Conservation (phyloP, 2,113 vertebrate genomes). For the Pholis gunnellus region DNA sequence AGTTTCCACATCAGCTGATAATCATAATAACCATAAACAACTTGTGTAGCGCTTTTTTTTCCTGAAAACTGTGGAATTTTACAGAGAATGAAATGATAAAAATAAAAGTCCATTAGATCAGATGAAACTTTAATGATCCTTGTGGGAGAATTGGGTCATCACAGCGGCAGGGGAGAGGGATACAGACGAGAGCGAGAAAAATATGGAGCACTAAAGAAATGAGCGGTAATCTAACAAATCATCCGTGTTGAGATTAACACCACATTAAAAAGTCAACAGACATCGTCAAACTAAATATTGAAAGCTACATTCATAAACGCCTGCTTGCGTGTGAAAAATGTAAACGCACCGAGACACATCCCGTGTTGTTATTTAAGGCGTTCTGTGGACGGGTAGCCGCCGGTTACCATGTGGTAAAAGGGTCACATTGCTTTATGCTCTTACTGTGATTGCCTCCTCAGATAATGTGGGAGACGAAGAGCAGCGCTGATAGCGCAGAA, state of each 20-base stretch:
- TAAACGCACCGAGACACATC: background rate
- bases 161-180: constrained; percentile 26
- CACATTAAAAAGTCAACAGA: constrained; percentile 18
- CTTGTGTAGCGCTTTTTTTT: constrained; percentile 18
- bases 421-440: constrained; percentile 43
- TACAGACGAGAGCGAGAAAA: constrained; percentile 25
- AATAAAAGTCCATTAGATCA: constrained; percentile 44
- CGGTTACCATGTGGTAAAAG: constrained; percentile 34
- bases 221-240: constrained; percentile 14
- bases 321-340: background rate
- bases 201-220: constrained; percentile 19
- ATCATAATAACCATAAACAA: constrained; percentile 5
- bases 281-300: background rate
- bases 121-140: constrained; percentile 58
- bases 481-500: constrained; percentile 44
- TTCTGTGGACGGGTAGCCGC: constrained; percentile 28
- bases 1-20: background rate
- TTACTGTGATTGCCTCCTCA: constrained; percentile 42
- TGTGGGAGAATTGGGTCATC: constrained; percentile 53
- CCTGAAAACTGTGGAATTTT: background rate
- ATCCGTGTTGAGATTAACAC: constrained; percentile 7
- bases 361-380: constrained; percentile 5
- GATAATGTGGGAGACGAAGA: constrained; percentile 55
- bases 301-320: background rate
- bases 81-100: constrained; percentile 43